Base-by-base conservation (phyloP, 2,113 vertebrate species). In the Esox niger region DNA sequence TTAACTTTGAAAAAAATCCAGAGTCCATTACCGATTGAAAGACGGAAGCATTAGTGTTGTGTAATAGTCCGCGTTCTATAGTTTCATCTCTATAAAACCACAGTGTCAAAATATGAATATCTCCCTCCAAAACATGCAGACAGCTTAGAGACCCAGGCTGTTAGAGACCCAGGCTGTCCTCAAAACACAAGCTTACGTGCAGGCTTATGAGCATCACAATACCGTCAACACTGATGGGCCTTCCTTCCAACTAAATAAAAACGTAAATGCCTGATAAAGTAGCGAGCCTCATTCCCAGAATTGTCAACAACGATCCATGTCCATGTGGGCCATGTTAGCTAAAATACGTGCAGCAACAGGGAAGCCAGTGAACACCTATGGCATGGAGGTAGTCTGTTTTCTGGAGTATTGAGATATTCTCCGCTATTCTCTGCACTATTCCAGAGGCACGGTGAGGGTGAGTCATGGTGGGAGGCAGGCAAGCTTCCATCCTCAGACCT, bases 191-290 rank as follows among this genome's bases (percentile, higher is more conserved):
- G 25, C 54, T 56, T 56, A 26, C 26, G n/a, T 52, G 15, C n/a
- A 21, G 21, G 20, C 47, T 17, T 52, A 58, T 58, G 30, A 58
- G 29, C 32, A 11, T 33, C 49, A 13, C 77, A 79, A 79, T 75
- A 71, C 80, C 66, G 77, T 83, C 55, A 56, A 57, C 65, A 78
- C 73, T 70, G 86, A 87, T 83, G 83, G 76, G 74, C 61, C 71
- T 79, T 68, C 77, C 60, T 4, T 66, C 78, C 66, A 74, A 11
- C 1, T 57, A 46, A 13, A 77, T 78, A 80, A 76, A 82, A 81
- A 69, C 30, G 8, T 68, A 73, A 73, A 73, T 73, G 62, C 69
- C 27, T 71, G 83, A 86, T 83, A 82, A 81, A 80, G 65, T 27
- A 11, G 64, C 23, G 47, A 67, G 57, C 63, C 55, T 76, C 33